Evolutionary conservation across 2,113 vertebrate genomes (phyloP).

Genomic region (Lichenostomus cassidix): DNA sequence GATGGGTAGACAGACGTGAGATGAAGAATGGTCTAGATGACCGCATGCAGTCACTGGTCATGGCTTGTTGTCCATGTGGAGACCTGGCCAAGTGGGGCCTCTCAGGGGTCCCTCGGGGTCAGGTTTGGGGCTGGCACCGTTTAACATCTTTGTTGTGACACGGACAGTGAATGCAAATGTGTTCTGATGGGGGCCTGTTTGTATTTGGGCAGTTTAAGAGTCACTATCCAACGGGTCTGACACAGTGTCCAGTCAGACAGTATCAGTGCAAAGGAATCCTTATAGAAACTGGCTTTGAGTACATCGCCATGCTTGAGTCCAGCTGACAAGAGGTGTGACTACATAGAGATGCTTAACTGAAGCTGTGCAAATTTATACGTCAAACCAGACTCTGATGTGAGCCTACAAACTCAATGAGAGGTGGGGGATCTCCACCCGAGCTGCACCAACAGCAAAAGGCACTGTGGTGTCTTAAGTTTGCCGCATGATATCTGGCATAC

Average conservation of each 20-base stretch:
- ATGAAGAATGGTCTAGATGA: not conserved
- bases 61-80: not conserved
- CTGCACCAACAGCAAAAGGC: not conserved
- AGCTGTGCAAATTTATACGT: not conserved
- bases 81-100: not conserved
- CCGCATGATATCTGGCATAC: not conserved
- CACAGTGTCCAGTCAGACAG: not conserved
- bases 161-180: not conserved
- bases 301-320: not conserved
- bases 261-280: not conserved
- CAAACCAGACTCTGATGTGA: not conserved
- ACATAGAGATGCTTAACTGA: not conserved
- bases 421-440: not conserved
- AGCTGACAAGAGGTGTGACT: not conserved
- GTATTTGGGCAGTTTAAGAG: not conserved
- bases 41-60: fast-evolving
- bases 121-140: not conserved
- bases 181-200: not conserved
- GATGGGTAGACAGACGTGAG: not conserved
- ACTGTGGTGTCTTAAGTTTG: not conserved
- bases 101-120: not conserved
- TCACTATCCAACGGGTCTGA: no score
- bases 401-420: not conserved
- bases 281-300: not conserved
- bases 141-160: not conserved